Conservation (phyloP, 2,797 vertebrate genomes). For the Sarcophilus harrisii region DNA sequence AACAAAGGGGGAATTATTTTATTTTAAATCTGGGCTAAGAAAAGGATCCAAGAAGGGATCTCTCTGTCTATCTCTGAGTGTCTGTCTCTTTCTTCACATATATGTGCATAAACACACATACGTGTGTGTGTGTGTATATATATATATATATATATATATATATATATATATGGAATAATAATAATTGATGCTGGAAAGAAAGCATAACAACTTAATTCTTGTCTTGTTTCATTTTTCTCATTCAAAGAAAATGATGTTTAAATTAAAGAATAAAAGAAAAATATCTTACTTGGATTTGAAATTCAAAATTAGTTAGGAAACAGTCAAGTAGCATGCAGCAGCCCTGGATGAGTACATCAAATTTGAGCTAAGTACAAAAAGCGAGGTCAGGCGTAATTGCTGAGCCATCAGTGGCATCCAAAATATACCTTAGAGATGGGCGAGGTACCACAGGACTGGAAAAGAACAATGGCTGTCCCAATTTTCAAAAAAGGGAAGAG, state of each 20-base stretch:
- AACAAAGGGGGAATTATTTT: neutral
- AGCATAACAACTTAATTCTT: neutral
- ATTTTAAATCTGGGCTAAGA: neutral
- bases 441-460: neutral
- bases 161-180: neutral
- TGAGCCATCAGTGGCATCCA: neutral
- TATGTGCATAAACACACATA: no score
- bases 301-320: neutral
- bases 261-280: neutral
- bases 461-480: neutral
- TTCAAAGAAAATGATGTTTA: neutral
- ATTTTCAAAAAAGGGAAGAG: neutral
- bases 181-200: neutral
- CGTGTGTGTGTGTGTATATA: no score
- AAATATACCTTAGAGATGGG: neutral
- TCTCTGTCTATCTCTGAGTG: neutral
- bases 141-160: no score
- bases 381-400: neutral
- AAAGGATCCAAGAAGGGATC: neutral
- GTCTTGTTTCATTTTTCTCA: neutral
- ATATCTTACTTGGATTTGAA: neutral
- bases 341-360: neutral
- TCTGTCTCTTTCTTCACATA: no score
- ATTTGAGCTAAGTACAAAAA: neutral
- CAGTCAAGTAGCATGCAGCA: neutral